Base-by-base conservation (phyloP, 2,113 vertebrate genomes). In the Hyla sarda region DNA sequence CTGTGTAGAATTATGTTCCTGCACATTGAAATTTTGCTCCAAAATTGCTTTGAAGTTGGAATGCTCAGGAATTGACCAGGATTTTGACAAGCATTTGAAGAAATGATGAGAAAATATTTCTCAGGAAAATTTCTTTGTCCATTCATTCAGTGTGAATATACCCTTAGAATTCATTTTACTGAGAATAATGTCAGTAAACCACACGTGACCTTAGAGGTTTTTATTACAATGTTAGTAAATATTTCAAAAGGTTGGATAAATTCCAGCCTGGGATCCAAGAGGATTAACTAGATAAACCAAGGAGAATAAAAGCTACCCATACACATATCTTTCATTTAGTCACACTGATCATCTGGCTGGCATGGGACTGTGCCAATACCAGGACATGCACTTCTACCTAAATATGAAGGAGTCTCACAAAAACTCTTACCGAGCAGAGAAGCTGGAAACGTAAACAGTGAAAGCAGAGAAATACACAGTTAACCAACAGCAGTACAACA, bases 381-480 rank as follows among this genome's bases (percentile, higher is more conserved):
- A 48, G 11, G n/a, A 23, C 72, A 74, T 74, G 72, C 72, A 79
- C 37, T 19, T 41, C 37, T 81, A 17, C 54, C 77, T 30, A 58
- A 3, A 48, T 3, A 74, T 37, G n/a, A 48, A 3, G 3, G 47
- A 16, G 45, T 2, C 48, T 25, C 9, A 23, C 37, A 30, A 17
- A 77, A 32, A 45, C 74, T 76, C 82, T 82, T 82, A 87, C 82
- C 82, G 23, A 87, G 82, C 37, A 87, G 32, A 12, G 79, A 83
- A 2, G 85, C 85, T 87, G 85, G 67, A 81, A 54, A 71, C 14
- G 19, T 19, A 78, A 65, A 67, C 30, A 30, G 45, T 60, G 52
- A 50, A 72, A 82, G 77, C 69, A 82, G 54, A 74, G 50, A 87
- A 71, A 74, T 19, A 86, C 47, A 73, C 21, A 0, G 48, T 81